Conservation (phyloP, 2,797 vertebrate species). For the Alosa sapidissima region DNA sequence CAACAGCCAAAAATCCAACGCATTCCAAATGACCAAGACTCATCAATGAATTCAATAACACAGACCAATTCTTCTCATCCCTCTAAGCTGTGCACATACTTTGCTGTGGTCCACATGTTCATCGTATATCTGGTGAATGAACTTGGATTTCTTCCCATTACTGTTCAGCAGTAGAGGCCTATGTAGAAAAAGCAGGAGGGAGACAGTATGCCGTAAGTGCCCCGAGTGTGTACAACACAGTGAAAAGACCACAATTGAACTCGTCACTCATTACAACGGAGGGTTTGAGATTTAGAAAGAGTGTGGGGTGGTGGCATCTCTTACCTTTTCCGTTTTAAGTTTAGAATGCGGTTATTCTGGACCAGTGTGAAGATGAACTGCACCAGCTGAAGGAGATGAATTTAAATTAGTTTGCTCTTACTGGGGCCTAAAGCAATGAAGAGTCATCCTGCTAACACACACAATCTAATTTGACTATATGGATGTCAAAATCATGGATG, state of each 20-base stretch:
- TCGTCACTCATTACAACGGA: not conserved
- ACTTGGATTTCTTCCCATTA: slow-evolving; percentile 88
- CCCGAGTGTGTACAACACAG: not conserved
- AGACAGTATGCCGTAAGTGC: not conserved
- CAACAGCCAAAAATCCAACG: not conserved
- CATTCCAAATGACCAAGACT: not conserved
- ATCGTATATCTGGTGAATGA: slow-evolving; percentile 88
- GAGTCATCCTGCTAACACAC: not conserved
- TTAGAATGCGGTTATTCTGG: slow-evolving; percentile 91
- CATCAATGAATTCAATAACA: not conserved
- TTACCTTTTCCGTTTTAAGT: slow-evolving; percentile 94
- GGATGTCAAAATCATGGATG: not conserved
- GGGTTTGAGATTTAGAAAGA: not conserved
- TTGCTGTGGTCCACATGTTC: slow-evolving; percentile 76
- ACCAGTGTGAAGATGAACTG: slow-evolving; percentile 96
- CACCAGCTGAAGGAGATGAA: slow-evolving; percentile 79
- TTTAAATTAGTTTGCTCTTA: not conserved
- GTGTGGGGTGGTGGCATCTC: not conserved
- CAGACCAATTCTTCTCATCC: not conserved
- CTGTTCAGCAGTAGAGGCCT: slow-evolving; percentile 90
- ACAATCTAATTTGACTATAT: not conserved
- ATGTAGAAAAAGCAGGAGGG: slow-evolving; percentile 41
- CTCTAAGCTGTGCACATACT: slow-evolving; percentile 49
- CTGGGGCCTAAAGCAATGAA: not conserved
- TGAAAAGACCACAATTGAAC: not conserved